These are phyloP conservation scores for Motacilla alba DNA, from an alignment of 2,113 vertebrate genomes.

Conservation along the genomic window DNA sequence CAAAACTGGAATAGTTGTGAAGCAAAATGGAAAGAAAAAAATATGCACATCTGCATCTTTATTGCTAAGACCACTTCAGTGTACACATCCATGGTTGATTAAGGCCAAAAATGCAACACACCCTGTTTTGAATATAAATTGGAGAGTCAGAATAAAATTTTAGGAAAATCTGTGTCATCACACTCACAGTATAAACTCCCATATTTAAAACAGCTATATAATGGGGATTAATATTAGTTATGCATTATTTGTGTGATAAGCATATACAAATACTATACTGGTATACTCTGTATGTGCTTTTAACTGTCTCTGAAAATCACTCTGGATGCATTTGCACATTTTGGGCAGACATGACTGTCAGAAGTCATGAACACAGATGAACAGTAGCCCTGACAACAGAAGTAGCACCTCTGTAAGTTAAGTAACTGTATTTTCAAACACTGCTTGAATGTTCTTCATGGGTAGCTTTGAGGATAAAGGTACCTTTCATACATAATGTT, in stretches of 20 bases:
- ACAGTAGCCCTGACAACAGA: neutral
- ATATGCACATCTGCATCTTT: neutral
- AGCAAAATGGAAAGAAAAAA: neutral
- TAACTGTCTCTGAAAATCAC: neutral
- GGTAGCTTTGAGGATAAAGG: neutral
- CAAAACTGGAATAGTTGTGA: neutral
- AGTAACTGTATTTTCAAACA: neutral
- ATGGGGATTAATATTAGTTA: neutral
- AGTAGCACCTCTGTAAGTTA: neutral
- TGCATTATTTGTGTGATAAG: neutral
- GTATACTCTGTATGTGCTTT: neutral
- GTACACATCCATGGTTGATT: neutral
- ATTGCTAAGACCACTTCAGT: neutral
- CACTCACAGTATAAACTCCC: neutral
- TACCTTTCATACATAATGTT: neutral
- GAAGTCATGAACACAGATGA: neutral
- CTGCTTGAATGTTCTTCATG: neutral
- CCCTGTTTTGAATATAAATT: neutral
- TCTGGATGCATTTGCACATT: neutral
- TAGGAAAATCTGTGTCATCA: neutral
- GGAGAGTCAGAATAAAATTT: neutral
- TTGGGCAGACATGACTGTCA: neutral
- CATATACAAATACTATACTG: neutral
- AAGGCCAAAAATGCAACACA: neutral
- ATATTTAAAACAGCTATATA: neutral